Conservation (phyloP, 2,888 invertebrate genomes). For the Drosophila aldrichi region DNA sequence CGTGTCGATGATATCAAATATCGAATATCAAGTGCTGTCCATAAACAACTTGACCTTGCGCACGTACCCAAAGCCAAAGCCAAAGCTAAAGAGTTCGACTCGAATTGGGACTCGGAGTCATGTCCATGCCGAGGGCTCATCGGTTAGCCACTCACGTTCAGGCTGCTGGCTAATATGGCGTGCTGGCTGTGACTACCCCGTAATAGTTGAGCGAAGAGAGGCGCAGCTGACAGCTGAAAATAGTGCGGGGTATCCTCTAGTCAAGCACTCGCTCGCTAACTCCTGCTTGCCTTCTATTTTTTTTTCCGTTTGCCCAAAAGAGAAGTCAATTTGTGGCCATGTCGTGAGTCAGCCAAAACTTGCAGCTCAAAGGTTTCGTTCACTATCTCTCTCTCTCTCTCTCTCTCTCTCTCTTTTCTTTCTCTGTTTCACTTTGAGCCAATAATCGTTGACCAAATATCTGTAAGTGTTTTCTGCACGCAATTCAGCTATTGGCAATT, state of each 20-base stretch:
- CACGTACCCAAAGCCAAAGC: slow-evolving; percentile 55
- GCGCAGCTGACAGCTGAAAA: slow-evolving; percentile 10
- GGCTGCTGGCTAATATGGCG: slow-evolving; percentile 72
- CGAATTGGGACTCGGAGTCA: slow-evolving; percentile 17
- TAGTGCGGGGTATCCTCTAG: not conserved
- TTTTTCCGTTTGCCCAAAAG: slow-evolving; percentile 26
- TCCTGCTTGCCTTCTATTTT: slow-evolving; percentile 14
- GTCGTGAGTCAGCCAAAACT: slow-evolving; percentile 76
- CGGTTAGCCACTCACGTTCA: slow-evolving; percentile 79
- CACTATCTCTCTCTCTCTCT: slow-evolving; percentile 4
- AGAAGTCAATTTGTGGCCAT: slow-evolving; percentile 70
- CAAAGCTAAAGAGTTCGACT: slow-evolving; percentile 9
- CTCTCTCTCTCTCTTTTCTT: not conserved
- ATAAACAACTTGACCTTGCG: slow-evolving; percentile 81
- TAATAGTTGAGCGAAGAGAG: slow-evolving; percentile 27
- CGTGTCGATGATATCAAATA: slow-evolving; percentile 68
- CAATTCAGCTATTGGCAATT: slow-evolving; percentile 63
- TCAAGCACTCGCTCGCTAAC: not conserved
- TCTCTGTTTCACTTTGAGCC: slow-evolving; percentile 26
- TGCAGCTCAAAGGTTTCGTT: slow-evolving; percentile 30
- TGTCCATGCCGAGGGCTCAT: slow-evolving; percentile 57
- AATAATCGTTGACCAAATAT: slow-evolving; percentile 42
- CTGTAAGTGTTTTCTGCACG: slow-evolving; percentile 66
- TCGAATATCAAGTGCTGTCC: slow-evolving; percentile 76
- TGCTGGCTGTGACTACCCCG: slow-evolving; percentile 29